Evolutionary conservation across 2,888 invertebrate genomes (phyloP).

Genomic region (Phyllotreta striolata): DNA sequence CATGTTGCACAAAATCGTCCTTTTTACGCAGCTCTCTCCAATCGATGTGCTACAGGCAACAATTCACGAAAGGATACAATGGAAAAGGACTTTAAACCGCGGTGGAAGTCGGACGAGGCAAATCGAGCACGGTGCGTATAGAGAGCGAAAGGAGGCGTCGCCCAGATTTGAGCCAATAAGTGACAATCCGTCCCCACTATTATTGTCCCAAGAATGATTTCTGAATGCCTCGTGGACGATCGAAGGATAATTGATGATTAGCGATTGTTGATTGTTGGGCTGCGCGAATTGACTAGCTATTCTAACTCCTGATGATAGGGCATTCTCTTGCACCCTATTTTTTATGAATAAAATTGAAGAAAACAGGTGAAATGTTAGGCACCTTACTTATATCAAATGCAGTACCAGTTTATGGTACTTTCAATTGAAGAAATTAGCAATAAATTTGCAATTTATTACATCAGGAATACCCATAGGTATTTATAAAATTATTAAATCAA

Average conservation of each 20-base stretch:
- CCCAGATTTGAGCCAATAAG: slow-evolving; percentile 51
- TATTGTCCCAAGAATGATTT: slow-evolving; percentile 34
- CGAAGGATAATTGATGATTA: no score
- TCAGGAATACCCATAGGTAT: no score
- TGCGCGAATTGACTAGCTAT: background rate
- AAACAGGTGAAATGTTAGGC: no score
- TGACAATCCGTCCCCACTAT: slow-evolving; percentile 47
- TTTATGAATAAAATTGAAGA: no score
- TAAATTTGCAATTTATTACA: no score
- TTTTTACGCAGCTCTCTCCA: background rate
- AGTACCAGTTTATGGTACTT: no score
- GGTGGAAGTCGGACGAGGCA: slow-evolving; percentile 24
- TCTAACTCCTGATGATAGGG: background rate
- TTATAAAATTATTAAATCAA: no score
- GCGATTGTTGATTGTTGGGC: background rate
- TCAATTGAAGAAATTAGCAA: no score
- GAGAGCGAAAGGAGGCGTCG: slow-evolving; percentile 43
- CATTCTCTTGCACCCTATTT: no score
- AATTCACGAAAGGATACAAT: slow-evolving; percentile 24
- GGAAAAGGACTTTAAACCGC: slow-evolving; percentile 49
- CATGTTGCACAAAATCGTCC: no score
- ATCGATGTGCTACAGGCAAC: slow-evolving; percentile 22
- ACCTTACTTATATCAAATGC: no score
- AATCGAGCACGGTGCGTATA: slow-evolving; percentile 40
- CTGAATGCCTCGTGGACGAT: no score